Evolutionary conservation across 2,113 vertebrate genomes (phyloP).

Genomic region (Erinaceus europaeus): DNA sequence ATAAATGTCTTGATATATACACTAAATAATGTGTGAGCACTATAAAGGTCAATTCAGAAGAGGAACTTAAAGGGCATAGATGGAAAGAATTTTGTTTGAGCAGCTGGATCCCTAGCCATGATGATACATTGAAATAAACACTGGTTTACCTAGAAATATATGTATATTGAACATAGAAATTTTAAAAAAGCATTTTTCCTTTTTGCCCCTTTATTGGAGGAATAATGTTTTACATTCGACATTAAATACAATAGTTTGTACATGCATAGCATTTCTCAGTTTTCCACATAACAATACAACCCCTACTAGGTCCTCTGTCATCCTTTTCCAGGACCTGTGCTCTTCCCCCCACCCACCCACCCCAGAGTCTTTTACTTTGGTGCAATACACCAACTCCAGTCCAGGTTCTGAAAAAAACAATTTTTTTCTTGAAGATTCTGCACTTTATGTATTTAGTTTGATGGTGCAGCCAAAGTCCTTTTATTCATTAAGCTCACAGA

Average conservation of each 20-base stretch:
- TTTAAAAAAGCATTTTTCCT: too few species aligned
- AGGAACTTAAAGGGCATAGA: background rate
- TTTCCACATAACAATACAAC: too few species aligned
- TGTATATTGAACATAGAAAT: background rate
- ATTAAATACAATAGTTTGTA: too few species aligned
- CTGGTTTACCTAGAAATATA: background rate
- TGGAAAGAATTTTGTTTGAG: background rate
- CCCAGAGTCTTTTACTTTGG: too few species aligned
- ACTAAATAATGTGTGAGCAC: background rate
- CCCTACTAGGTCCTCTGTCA: too few species aligned
- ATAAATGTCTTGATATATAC: background rate
- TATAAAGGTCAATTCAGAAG: background rate
- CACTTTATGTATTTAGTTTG: background rate
- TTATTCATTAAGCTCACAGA: background rate
- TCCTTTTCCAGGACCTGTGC: too few species aligned
- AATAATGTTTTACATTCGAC: too few species aligned
- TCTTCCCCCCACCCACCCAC: too few species aligned
- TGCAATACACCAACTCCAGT: too few species aligned
- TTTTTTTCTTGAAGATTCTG: background rate
- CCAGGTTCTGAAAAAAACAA: background rate
- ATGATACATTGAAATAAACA: too few species aligned
- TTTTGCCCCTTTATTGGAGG: too few species aligned
- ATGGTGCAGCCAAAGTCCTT: background rate
- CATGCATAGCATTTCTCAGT: too few species aligned
- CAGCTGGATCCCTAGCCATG: background rate